phyloP scores from a whole-genome alignment of 37 sponge, comb jelly and placozoan genomes.

The Beroe forskalii region DNA sequence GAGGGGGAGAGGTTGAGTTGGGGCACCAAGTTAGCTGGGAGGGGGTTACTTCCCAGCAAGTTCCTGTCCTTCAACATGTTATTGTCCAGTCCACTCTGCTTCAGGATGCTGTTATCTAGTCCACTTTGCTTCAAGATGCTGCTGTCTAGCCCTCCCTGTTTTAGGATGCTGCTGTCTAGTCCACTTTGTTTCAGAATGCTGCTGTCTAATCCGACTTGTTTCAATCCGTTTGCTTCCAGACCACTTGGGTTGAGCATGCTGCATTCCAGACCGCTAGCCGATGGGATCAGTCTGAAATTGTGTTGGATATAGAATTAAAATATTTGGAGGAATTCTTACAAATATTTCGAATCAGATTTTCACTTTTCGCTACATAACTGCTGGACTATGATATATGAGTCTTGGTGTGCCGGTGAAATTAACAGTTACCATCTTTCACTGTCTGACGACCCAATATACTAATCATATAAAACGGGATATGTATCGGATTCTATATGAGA shows the following conservation, averaged over 20 bases:
- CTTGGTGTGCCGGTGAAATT: neutral
- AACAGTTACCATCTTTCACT: neutral
- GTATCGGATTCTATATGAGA: no score
- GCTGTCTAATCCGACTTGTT: neutral
- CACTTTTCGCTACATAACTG: neutral
- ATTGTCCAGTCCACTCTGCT: neutral
- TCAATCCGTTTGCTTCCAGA: no score
- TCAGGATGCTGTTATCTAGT: neutral
- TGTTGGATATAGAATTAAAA: neutral
- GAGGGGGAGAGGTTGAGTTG: neutral
- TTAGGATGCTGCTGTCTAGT: neutral
- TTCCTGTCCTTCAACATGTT: neutral
- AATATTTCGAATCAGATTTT: neutral
- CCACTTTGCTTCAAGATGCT: neutral
- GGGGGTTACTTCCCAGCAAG: neutral
- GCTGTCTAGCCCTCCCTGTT: neutral
- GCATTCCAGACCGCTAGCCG: neutral
- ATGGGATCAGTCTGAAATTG: neutral
- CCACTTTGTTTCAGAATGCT: neutral
- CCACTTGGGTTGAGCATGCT: neutral
- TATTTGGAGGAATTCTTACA: neutral
- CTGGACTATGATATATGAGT: neutral
- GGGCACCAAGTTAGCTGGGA: neutral
- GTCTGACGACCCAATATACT: no score
- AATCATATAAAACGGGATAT: no score